Evolutionary conservation across 2,797 vertebrate species (phyloP).

Genomic region (Sebastes matsubarae): DNA sequence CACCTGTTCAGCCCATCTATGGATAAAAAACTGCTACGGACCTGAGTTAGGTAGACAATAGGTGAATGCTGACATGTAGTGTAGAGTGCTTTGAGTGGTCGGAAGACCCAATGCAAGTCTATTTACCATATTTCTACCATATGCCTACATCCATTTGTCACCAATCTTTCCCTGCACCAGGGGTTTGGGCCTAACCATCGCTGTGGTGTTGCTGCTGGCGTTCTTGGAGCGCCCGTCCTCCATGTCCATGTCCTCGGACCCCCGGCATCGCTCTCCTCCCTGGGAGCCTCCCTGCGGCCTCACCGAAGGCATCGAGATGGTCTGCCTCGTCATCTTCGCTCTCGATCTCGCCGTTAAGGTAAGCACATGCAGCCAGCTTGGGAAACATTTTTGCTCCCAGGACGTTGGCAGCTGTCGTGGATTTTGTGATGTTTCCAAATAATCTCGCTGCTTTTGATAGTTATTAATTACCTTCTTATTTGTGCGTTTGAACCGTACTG

Average conservation of each 20-base stretch:
- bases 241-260: constrained; percentile 86
- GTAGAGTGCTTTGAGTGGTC: rapidly evolving
- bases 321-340: constrained; percentile 88
- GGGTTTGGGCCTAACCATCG: constrained; percentile 85
- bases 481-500: background rate
- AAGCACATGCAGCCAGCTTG: background rate
- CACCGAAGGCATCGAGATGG: constrained; percentile 86
- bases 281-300: constrained; percentile 91
- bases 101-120: no score
- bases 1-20: background rate
- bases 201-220: constrained; percentile 87
- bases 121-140: background rate
- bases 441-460: background rate
- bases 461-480: background rate
- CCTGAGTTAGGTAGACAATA: background rate
- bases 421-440: background rate
- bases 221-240: constrained; percentile 93
- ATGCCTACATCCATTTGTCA: background rate
- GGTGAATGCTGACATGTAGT: no score
- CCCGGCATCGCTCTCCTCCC: constrained; percentile 74
- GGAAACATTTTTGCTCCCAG: background rate
- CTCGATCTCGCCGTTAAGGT: constrained; percentile 91
- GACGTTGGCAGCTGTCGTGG: background rate
- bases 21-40: background rate
- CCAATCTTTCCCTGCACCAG: constrained; percentile 62